phyloP scores from a whole-genome alignment of 2,888 invertebrate species.

The Dexiosoma caninum region DNA sequence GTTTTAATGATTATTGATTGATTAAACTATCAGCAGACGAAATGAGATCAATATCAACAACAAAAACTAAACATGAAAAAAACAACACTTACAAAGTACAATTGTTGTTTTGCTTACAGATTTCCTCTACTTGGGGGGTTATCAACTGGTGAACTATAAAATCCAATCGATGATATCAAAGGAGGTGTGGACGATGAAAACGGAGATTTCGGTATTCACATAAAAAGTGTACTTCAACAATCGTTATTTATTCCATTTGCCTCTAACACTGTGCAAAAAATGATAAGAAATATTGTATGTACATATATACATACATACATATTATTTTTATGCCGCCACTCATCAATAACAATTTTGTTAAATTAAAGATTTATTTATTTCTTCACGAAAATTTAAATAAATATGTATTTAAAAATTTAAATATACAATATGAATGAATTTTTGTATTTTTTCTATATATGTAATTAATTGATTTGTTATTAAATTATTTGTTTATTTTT shows the following conservation, averaged over 20 bases:
- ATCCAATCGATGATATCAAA: slow-evolving; percentile 19
- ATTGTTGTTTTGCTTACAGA: slow-evolving; percentile 13
- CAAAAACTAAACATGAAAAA: slow-evolving; percentile 3
- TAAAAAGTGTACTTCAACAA: background rate
- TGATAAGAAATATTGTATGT: slow-evolving; percentile 27
- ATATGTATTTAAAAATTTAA: no score
- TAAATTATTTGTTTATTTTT: no score
- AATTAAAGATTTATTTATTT: no score
- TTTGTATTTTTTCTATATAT: no score
- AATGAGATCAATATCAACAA: slow-evolving; percentile 42
- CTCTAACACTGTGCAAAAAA: slow-evolving; percentile 13
- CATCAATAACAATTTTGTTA: no score
- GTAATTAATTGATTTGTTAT: no score
- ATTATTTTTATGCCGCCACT: no score
- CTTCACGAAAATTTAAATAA: no score
- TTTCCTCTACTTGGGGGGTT: slow-evolving; percentile 60
- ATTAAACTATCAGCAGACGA: background rate
- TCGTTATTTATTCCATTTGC: slow-evolving; percentile 18
- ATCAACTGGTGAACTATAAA: slow-evolving; percentile 41
- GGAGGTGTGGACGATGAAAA: background rate
- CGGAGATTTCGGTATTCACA: slow-evolving; percentile 14
- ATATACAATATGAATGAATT: no score
- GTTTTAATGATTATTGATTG: slow-evolving; percentile 13
- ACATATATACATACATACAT: background rate
- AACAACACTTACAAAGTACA: slow-evolving; percentile 20